Conservation (phyloP, 1,140 invertebrate species). For the Globodera ellingtonae region DNA sequence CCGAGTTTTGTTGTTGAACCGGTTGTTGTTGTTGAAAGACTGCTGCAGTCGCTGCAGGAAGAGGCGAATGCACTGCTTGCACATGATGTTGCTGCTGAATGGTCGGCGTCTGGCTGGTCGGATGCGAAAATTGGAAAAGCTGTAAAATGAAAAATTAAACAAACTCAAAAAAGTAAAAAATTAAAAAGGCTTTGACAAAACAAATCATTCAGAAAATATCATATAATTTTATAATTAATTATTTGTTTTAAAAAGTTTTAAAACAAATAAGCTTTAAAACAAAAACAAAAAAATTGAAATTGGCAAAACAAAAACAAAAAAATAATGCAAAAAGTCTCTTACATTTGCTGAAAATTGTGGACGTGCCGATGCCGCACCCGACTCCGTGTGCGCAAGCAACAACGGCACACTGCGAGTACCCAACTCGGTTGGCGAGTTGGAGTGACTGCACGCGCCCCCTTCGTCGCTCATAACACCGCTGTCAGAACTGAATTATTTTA, state of each 20-base stretch:
- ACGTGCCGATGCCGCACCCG: background rate
- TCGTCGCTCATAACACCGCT: constrained; percentile 25
- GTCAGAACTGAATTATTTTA: constrained; percentile 3
- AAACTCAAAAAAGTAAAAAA: background rate
- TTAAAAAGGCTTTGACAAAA: too few species aligned
- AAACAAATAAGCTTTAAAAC: too few species aligned
- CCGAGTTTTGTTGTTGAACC: background rate
- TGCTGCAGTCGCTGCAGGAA: too few species aligned
- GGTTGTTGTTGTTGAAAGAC: too few species aligned
- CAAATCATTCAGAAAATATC: too few species aligned
- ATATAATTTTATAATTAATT: too few species aligned
- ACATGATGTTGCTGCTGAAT: background rate
- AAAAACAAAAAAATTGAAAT: too few species aligned
- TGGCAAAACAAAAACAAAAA: too few species aligned
- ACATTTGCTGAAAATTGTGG: constrained; percentile 13
- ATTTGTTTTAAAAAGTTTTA: too few species aligned
- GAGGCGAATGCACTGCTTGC: constrained; percentile 1
- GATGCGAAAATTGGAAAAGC: constrained; percentile 18
- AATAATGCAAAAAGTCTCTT: background rate
- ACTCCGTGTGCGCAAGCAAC: constrained; percentile 1
- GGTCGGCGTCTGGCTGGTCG: constrained; percentile 3
- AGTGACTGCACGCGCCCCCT: constrained; percentile 6
- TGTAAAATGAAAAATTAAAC: background rate
- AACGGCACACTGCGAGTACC: constrained; percentile 10
- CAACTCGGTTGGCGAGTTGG: constrained; percentile 3